Conservation (phyloP, 2,888 invertebrate species). For the Diaperis boleti region DNA sequence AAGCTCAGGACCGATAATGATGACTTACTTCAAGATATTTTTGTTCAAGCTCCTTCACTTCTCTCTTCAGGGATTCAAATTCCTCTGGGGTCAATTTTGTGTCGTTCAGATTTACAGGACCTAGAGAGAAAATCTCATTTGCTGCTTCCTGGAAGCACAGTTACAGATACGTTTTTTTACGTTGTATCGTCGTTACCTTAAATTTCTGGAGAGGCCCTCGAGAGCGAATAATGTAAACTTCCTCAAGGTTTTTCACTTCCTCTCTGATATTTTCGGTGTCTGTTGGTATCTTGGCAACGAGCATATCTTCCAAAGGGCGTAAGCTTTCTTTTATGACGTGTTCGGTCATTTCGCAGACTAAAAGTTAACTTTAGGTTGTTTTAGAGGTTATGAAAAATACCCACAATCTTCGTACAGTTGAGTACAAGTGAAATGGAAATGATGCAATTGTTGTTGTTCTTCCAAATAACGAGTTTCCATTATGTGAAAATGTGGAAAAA, state of each 20-base stretch:
- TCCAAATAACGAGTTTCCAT: too few species aligned
- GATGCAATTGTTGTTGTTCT: too few species aligned
- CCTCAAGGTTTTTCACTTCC: neutral
- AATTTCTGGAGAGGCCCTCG: neutral
- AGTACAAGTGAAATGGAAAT: too few species aligned
- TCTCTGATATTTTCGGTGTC: neutral
- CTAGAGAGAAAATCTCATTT: slow-evolving; percentile 4
- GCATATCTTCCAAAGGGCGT: neutral
- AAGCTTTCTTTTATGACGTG: neutral
- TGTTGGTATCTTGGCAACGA: neutral
- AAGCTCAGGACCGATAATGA: neutral
- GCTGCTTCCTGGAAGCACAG: neutral
- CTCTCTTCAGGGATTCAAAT: neutral
- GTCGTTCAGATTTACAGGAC: neutral
- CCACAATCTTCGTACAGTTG: too few species aligned
- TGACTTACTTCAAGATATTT: neutral
- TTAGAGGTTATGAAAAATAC: neutral
- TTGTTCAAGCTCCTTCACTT: slow-evolving; percentile 1
- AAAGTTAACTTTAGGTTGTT: neutral
- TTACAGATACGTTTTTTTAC: neutral
- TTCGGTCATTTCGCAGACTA: neutral
- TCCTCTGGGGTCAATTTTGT: neutral
- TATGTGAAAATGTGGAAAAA: too few species aligned
- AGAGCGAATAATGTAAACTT: neutral
- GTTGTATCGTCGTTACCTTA: too few species aligned